Evolutionary conservation across 2,797 vertebrate species (phyloP).

Genomic region (Aldrovandia affinis): DNA sequence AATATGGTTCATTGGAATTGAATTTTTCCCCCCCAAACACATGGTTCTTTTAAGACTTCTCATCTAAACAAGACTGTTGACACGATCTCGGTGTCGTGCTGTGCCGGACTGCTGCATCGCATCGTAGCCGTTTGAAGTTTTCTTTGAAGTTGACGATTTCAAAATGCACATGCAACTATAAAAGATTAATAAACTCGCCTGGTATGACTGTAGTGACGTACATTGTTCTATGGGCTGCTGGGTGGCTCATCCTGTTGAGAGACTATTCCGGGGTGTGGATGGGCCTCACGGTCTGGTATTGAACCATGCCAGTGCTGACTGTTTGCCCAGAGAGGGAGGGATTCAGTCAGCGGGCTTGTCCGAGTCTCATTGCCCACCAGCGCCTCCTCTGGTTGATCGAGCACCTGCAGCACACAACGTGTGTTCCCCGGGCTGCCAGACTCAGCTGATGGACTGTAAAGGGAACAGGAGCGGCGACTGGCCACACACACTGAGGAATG

Average conservation of each 20-base stretch:
- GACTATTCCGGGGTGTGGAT: not conserved
- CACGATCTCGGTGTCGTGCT: not conserved
- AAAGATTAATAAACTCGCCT: not conserved
- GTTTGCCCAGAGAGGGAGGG: too few species aligned
- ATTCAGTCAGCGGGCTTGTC: too few species aligned
- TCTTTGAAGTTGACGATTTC: not conserved
- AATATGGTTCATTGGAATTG: not conserved
- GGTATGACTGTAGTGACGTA: not conserved
- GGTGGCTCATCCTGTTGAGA: not conserved
- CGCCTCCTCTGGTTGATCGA: too few species aligned
- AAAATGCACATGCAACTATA: not conserved
- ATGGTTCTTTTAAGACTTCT: not conserved
- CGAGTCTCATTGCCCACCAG: too few species aligned
- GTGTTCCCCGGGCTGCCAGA: too few species aligned
- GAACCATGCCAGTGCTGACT: too few species aligned
- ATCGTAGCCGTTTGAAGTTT: not conserved
- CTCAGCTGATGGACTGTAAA: too few species aligned
- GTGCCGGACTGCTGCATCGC: not conserved
- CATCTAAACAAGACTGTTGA: not conserved
- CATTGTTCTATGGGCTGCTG: too few species aligned
- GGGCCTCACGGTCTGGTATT: too few species aligned
- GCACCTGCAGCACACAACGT: too few species aligned
- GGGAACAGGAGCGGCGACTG: too few species aligned
- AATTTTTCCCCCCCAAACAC: not conserved
- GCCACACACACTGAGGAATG: too few species aligned